phyloP scores from a whole-genome alignment of 2,888 invertebrate genomes.

The Hyppa rectilinea region DNA sequence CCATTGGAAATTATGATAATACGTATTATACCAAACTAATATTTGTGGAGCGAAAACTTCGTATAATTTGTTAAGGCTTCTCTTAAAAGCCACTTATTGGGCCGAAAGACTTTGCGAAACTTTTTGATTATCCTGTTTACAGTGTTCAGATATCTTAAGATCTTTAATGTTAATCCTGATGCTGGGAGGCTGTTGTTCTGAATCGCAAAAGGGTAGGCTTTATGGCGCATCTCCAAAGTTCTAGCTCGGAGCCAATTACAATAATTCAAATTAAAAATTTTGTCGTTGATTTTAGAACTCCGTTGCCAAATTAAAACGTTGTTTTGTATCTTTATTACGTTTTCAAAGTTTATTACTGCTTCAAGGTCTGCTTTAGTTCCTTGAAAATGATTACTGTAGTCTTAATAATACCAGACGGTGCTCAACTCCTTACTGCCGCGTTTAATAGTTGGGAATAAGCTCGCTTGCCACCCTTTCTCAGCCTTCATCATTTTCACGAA shows the following conservation, averaged over 20 bases:
- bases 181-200: conserved; percentile 12
- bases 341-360: conserved; percentile 24
- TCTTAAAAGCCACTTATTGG: conserved; percentile 66
- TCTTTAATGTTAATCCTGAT: conserved; percentile 40
- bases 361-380: conserved; percentile 16
- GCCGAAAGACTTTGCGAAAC: conserved; percentile 49
- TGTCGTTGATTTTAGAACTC: background rate
- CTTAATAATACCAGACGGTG: conserved; percentile 28
- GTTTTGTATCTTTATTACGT: conserved; percentile 1
- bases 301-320: conserved; percentile 20
- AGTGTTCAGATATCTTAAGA: conserved; percentile 33
- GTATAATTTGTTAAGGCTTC: conserved; percentile 67
- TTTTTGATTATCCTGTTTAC: conserved; percentile 58
- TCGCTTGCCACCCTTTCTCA: conserved; percentile 21
- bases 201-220: conserved; percentile 4
- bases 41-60: conserved; percentile 62
- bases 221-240: conserved; percentile 1
- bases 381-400: conserved; percentile 26
- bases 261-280: conserved; percentile 18
- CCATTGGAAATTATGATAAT: conserved; percentile 64
- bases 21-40: conserved; percentile 61
- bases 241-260: background rate
- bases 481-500: conserved; percentile 26
- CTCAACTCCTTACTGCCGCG: conserved; percentile 12
- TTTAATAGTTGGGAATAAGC: conserved; percentile 36